Conservation (phyloP, 1,140 invertebrate genomes). For the Trachelipus rathkii region DNA sequence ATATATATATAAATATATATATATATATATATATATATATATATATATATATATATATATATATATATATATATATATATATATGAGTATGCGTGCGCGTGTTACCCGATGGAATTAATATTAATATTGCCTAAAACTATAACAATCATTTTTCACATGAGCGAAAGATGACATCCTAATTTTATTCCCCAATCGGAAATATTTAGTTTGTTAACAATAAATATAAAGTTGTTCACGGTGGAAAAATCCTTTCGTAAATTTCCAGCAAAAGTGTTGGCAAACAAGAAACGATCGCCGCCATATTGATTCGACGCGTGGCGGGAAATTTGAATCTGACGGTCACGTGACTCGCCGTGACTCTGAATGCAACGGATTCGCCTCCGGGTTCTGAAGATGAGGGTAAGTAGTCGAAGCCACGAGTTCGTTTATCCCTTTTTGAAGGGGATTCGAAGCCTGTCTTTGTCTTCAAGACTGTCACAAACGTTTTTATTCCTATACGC, state of each 20-base stretch:
- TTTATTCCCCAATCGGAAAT: neutral
- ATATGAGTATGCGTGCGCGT: too few relatives aligned
- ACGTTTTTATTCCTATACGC: too few relatives aligned
- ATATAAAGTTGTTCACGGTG: neutral
- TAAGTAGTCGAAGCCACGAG: neutral
- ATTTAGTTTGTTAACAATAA: slow-evolving; percentile 2
- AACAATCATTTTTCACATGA: too few relatives aligned
- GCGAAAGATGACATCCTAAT: slow-evolving; percentile 7
- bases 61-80: too few relatives aligned
- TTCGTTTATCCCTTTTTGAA: too few relatives aligned
- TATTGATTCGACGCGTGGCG: slow-evolving; percentile 3
- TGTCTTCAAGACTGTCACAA: too few relatives aligned
- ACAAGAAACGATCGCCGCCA: neutral
- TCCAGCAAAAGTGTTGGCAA: slow-evolving; percentile 1
- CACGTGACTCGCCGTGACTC: neutral
- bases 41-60: too few relatives aligned
- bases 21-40: too few relatives aligned
- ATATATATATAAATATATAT: too few relatives aligned
- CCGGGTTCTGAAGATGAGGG: neutral
- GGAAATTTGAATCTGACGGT: neutral
- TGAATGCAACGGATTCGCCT: neutral
- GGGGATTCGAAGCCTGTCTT: too few relatives aligned
- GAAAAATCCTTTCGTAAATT: slow-evolving; percentile 2
- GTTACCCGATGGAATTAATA: too few relatives aligned
- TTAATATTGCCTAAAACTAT: too few relatives aligned